These are phyloP conservation scores for Calameuta idolon DNA, from an alignment of 2,888 invertebrate genomes.

Conservation along the genomic window DNA sequence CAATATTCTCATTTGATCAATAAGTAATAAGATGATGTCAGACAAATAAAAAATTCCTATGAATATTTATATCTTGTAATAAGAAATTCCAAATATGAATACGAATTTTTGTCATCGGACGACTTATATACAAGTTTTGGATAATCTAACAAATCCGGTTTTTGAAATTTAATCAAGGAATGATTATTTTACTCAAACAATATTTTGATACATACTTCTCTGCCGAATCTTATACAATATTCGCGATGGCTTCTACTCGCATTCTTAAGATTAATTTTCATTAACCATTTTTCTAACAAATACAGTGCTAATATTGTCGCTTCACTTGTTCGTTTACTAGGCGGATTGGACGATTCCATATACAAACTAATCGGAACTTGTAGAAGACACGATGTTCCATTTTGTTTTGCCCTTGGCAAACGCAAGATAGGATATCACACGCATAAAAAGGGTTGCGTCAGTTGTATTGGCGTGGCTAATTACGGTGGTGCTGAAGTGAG, in stretches of 20 bases:
- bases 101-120: not conserved
- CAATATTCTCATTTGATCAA: not conserved
- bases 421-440: constrained; percentile 53
- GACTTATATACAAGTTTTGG: not conserved
- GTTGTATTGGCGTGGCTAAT: constrained; percentile 51
- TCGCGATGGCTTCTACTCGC: not conserved
- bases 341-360: constrained; percentile 46
- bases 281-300: not conserved
- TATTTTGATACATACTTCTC: not conserved
- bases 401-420: constrained; percentile 48
- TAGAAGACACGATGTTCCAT: constrained; percentile 38
- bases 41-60: not conserved
- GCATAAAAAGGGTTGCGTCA: constrained; percentile 48
- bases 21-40: not conserved
- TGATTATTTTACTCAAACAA: not conserved
- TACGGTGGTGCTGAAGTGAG: constrained; percentile 51
- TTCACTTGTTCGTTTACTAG: constrained; percentile 26
- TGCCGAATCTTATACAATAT: not conserved
- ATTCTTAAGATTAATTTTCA: not conserved
- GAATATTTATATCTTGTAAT: too few species aligned
- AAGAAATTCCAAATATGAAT: not conserved
- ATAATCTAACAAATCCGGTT: not conserved
- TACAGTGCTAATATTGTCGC: not conserved
- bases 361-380: constrained; percentile 41
- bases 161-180: not conserved